These are phyloP conservation scores for Mystacornis crossleyi DNA, from an alignment of 2,113 vertebrate genomes.

Conservation along the genomic window DNA sequence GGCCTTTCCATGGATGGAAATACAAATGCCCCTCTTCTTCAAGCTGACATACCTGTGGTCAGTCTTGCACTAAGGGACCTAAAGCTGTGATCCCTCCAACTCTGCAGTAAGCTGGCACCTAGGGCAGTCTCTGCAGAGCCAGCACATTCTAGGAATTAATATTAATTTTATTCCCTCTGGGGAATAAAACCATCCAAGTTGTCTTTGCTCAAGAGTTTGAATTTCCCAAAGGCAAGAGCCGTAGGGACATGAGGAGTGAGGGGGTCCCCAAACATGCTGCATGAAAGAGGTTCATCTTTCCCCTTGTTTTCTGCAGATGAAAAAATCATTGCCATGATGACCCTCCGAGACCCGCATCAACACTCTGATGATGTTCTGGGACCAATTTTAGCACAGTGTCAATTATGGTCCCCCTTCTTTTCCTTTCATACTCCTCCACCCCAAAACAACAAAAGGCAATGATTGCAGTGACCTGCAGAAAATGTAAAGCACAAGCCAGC, in stretches of 20 bases:
- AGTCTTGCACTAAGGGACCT: neutral
- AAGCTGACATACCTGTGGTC: neutral
- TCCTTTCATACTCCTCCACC: neutral
- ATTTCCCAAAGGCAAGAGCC: neutral
- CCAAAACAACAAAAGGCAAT: slow-evolving; percentile 23
- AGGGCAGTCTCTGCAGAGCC: neutral
- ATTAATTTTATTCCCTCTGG: neutral
- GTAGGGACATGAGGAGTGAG: rapidly evolving
- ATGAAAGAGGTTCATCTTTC: neutral
- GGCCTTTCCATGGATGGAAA: neutral
- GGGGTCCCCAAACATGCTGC: rapidly evolving
- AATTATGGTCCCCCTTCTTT: neutral
- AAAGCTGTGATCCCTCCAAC: neutral
- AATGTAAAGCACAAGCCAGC: slow-evolving; percentile 52
- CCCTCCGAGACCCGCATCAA: rapidly evolving
- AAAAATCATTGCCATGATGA: neutral
- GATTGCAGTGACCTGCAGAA: slow-evolving; percentile 60
- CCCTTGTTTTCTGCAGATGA: neutral
- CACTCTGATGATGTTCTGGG: neutral
- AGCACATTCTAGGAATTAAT: neutral
- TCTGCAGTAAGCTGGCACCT: neutral
- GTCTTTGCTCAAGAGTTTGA: neutral
- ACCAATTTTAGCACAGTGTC: neutral
- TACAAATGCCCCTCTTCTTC: neutral
- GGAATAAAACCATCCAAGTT: neutral